A percentile compares a stretch with the other conserved stretches of the same genome.
Conservation (phyloP, 2,888 invertebrate species). For the Nipponacmea schrenckii region DNA sequence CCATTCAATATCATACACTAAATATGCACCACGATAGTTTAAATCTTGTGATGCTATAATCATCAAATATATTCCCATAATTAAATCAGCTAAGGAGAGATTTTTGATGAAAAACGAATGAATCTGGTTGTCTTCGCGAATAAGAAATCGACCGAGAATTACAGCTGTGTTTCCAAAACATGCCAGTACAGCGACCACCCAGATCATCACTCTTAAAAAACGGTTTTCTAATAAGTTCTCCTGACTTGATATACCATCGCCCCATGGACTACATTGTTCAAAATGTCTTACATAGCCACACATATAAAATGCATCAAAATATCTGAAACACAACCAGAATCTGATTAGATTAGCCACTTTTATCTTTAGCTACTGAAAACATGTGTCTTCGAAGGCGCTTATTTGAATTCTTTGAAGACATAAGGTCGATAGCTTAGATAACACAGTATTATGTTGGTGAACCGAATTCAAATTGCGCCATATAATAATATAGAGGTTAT, state of each 20-base stretch:
- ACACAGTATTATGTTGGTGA: too few species aligned
- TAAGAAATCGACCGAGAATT: conserved; percentile 70
- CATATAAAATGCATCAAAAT: conserved; percentile 43
- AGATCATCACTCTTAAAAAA: conserved; percentile 70
- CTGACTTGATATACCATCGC: conserved; percentile 43
- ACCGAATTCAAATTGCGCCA: too few species aligned
- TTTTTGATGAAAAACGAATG: conserved; percentile 74
- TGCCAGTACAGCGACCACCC: conserved; percentile 74
- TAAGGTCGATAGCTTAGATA: too few species aligned
- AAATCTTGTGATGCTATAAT: conserved; percentile 73
- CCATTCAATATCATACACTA: conserved; percentile 73
- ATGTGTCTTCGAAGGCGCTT: background rate
- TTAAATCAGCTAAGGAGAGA: conserved; percentile 74
- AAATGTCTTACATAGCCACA: conserved; percentile 36
- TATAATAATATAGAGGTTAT: too few species aligned
- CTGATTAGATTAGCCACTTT: background rate
- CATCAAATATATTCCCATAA: conserved; percentile 76
- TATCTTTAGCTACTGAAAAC: background rate
- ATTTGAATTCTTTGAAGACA: too few species aligned
- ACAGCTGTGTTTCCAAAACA: conserved; percentile 73
- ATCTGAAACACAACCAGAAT: conserved; percentile 27
- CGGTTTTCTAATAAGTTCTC: conserved; percentile 40
- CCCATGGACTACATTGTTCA: conserved; percentile 34
- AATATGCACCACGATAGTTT: conserved; percentile 72
- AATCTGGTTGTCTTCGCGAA: conserved; percentile 40